Conservation (phyloP, 2,797 vertebrate genomes). For the Thunnus albacares region DNA sequence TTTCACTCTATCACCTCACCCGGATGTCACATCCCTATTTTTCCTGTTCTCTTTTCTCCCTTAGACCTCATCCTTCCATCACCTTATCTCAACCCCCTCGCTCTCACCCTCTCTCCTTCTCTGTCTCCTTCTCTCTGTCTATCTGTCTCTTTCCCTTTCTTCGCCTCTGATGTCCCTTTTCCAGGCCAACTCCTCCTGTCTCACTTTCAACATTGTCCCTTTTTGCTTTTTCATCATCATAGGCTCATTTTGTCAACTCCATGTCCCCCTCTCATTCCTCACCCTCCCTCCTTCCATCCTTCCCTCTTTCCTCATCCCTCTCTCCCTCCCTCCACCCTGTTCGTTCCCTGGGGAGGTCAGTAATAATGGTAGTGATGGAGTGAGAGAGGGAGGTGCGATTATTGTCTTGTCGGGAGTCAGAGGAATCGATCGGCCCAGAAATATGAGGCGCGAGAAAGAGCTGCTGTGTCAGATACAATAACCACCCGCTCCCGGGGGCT, state of each 20-base stretch:
- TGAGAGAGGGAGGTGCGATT: slow-evolving; percentile 92
- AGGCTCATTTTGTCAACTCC: slow-evolving; percentile 78
- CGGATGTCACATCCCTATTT: slow-evolving; percentile 45
- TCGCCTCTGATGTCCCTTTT: slow-evolving; percentile 38
- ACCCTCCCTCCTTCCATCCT: slow-evolving; percentile 63
- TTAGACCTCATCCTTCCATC: slow-evolving; percentile 64
- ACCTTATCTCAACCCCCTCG: slow-evolving; percentile 61
- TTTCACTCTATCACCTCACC: slow-evolving; percentile 44
- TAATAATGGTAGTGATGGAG: slow-evolving; percentile 97
- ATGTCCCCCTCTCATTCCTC: slow-evolving; percentile 68
- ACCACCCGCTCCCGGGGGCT: slow-evolving; percentile 93
- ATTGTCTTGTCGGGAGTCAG: slow-evolving; percentile 99
- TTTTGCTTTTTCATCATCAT: slow-evolving; percentile 78
- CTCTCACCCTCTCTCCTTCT: slow-evolving; percentile 32
- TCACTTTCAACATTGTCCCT: slow-evolving; percentile 65
- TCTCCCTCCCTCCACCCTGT: slow-evolving; percentile 74
- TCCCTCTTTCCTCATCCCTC: slow-evolving; percentile 65
- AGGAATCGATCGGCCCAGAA: slow-evolving; percentile 97
- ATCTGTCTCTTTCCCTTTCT: slow-evolving; percentile 32
- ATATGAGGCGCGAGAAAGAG: slow-evolving; percentile 96
- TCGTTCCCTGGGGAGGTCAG: slow-evolving; percentile 91
- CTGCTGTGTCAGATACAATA: slow-evolving; percentile 97
- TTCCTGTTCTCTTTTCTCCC: slow-evolving; percentile 44
- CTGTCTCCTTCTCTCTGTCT: slow-evolving; percentile 9
- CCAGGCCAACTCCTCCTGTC: slow-evolving; percentile 53